Evolutionary conservation across 2,113 vertebrate genomes (phyloP), one percentile per base, ranked within the genome.

Genomic region (Oryzias woworae): DNA sequence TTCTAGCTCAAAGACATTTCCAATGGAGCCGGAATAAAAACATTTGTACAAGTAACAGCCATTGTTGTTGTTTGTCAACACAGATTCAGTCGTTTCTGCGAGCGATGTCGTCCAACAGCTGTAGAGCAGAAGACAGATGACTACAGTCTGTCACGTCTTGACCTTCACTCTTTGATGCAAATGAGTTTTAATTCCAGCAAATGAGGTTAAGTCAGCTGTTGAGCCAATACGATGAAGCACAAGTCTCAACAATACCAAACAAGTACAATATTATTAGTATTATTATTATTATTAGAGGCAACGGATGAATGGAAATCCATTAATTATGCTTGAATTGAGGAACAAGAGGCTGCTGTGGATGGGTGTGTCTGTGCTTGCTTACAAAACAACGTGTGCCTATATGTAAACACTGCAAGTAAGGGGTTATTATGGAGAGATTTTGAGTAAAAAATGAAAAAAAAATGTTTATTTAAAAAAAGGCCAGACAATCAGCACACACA

Each of bases 161-260:
- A 57, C 73, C 53, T 61, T 63, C 69, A 77, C 62, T 65, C 22
- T 41, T 62, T 76, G 65, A 81, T 77, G 62, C 66, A 73, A 79
- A 77, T 77, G 61, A 71, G 59, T 62, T 79, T 36, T 81, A 64
- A 78, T 77, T 78, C 78, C 72, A 84, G 81, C 69, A 73, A 59
- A 70, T 73, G 58, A 83, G 76, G 83, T 85, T 85, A 64, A 73
- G 75, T 76, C 77, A 76, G 66, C 69, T 80, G 65, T 74, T 70
- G 75, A 83, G 77, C 77, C 81, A 79, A 74, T 62, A 82, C 62
- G 69, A 57, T 73, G 73, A 59, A 74, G 62, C 76, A 81, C 82
- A 57, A 65, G 55, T 70, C 53, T 82, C 53, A 77, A 85, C 79
- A 82, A 86, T 75, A 78, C 70, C 75, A 85, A 85, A 89, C 78